Evolutionary conservation across 2,797 vertebrate species (phyloP).

Genomic region (Peromyscus attwateri): DNA sequence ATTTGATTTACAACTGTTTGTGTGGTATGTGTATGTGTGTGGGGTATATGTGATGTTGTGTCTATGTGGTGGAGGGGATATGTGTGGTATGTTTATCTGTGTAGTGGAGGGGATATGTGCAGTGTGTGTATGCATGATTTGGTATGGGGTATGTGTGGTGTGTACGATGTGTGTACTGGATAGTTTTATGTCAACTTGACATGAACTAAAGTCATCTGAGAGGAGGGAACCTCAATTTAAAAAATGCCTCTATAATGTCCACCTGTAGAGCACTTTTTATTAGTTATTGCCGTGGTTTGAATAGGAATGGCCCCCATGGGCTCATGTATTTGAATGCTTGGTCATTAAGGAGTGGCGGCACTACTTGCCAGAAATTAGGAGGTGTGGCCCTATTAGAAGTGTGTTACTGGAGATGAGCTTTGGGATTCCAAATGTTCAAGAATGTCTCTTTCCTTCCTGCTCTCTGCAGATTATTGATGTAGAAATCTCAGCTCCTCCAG

Average conservation of each 20-base stretch:
- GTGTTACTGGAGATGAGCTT: background rate
- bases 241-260: background rate
- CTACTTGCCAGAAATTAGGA: background rate
- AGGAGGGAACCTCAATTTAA: background rate
- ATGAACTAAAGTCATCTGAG: background rate
- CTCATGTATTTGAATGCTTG: background rate
- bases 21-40: background rate
- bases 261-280: background rate
- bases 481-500: background rate
- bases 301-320: background rate
- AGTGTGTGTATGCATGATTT: background rate
- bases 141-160: background rate
- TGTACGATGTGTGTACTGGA: no score
- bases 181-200: background rate
- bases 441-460: background rate
- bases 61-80: background rate
- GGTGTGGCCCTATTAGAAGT: background rate
- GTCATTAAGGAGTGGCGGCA: background rate
- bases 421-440: background rate
- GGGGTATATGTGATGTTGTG: background rate
- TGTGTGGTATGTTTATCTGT: background rate
- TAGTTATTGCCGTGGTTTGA: background rate
- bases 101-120: background rate
- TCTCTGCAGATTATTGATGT: background rate
- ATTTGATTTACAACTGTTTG: background rate